Evolutionary conservation across 2,113 vertebrate genomes (phyloP), one percentile per base, ranked within the genome.

Genomic region (Heterochromis multidens): DNA sequence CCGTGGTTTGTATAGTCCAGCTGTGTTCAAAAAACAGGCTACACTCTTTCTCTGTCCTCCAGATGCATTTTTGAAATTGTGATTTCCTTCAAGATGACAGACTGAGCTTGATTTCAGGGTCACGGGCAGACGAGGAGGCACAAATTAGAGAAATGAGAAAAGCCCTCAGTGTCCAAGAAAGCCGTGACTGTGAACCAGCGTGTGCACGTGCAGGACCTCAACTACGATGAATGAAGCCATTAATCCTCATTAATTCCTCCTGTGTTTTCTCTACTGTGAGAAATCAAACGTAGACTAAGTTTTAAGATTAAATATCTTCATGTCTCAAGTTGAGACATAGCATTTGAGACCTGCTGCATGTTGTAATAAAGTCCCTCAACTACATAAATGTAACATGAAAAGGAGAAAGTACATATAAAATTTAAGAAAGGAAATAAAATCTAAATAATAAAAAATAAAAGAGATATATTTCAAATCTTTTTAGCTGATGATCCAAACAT

Each of bases 241-340:
- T n/a, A n/a, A n/a, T n/a, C n/a, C n/a, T n/a, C 37, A 6, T 49
- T 49, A 0, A 0, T 49, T 0, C 40, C 17, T 0, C 25, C 40
- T 0, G 9, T 27, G 7, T 6, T 7, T 29, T 17, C 16, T 23
- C 5, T 12, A 19, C 8, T 46, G 25, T 49, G 65, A 70, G 8
- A 27, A 46, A 7, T 70, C 0, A 4, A 49, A 49, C 16, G 2
- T 7, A 49, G 14, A 4, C 65, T 16, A 23, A 25, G 37, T 0
- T 49, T 27, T 29, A 4, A 70, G 65, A 46, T 6, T 0, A 33
- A 76, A 43, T 49, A 5, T 57, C 49, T 82, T 79, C 54, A 35
- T 17, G 63, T 84, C 77, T 86, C 59, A 82, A 65, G 60, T 27
- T 54, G 13, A 76, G 74, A 82, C 91, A 91, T 80, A 85, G 77